phyloP scores from a whole-genome alignment of 2,113 vertebrate genomes.

The Gadus chalcogrammus region DNA sequence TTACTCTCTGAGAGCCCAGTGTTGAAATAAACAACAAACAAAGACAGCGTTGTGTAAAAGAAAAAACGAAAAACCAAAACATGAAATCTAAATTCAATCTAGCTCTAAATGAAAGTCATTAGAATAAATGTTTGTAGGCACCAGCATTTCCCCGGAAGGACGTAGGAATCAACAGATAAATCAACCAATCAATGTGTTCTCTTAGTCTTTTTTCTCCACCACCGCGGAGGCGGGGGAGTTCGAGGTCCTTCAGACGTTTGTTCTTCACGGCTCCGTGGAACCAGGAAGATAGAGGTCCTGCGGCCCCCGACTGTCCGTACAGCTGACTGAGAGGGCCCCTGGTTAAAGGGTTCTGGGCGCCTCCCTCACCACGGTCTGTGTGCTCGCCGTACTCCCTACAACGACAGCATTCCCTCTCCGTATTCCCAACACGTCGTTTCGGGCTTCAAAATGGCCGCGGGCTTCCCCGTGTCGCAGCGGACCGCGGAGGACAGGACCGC shows the following conservation, averaged over 20 bases:
- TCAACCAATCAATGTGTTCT: neutral
- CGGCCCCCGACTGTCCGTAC: neutral
- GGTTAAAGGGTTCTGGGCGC: constrained; percentile 18
- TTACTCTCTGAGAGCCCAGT: constrained; percentile 18
- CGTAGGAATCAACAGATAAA: constrained; percentile 34
- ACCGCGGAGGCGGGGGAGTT: neutral
- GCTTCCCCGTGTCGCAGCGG: neutral
- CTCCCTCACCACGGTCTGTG: neutral
- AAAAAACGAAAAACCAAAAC: constrained; percentile 22
- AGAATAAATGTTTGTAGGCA: constrained; percentile 45
- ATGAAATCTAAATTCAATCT: constrained; percentile 8
- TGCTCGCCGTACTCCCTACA: too few relatives aligned
- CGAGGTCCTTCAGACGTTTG: constrained; percentile 41
- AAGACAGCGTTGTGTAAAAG: neutral
- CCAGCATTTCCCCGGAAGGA: constrained; percentile 46
- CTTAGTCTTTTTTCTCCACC: constrained; percentile 22
- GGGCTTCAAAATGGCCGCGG: neutral
- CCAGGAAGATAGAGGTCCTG: neutral
- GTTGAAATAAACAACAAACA: constrained; percentile 21
- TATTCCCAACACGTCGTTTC: too few relatives aligned
- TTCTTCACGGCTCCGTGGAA: constrained; percentile 38
- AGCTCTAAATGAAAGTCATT: constrained; percentile 8
- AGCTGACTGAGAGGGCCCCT: neutral
- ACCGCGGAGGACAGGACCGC: neutral
- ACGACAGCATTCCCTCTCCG: too few relatives aligned